Percentiles rank a stretch among this genome's conserved stretches.
Conservation (phyloP, 2,888 invertebrate genomes). For the Tetragnatha montana region DNA sequence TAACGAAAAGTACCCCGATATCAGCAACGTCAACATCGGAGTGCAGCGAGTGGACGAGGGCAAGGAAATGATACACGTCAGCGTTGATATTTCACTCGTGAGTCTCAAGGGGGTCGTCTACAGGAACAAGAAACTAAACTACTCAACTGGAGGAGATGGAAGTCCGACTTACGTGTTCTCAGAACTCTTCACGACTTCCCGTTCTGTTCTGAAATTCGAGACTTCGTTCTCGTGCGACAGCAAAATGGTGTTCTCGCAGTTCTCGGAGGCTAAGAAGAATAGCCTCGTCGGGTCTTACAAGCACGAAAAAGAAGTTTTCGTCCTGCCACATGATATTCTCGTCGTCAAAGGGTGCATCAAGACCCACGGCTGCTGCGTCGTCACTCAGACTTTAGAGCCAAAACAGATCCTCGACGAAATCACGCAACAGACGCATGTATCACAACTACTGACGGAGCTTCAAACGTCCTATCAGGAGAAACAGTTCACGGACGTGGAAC, state of each 20-base stretch:
- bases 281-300: neutral
- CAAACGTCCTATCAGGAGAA: neutral
- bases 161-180: conserved; percentile 22
- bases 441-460: conserved; percentile 6
- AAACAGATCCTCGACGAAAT: neutral
- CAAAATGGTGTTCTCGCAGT: neutral
- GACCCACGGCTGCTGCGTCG: conserved; percentile 16
- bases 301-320: neutral
- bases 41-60: conserved; percentile 18
- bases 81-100: neutral
- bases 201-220: neutral
- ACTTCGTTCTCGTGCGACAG: neutral
- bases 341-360: conserved; percentile 17
- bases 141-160: neutral
- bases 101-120: neutral
- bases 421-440: neutral
- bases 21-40: conserved; percentile 22
- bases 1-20: conserved; percentile 29
- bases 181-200: neutral
- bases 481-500: conserved; percentile 2
- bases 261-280: neutral
- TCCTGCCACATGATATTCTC: conserved; percentile 11
- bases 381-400: neutral
- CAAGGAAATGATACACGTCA: conserved; percentile 1
- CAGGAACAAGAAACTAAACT: neutral